A percentile compares a stretch with the other conserved stretches of the same genome.
phyloP scores from a whole-genome alignment of 1,140 invertebrate species.

The Hyles vespertilio region DNA sequence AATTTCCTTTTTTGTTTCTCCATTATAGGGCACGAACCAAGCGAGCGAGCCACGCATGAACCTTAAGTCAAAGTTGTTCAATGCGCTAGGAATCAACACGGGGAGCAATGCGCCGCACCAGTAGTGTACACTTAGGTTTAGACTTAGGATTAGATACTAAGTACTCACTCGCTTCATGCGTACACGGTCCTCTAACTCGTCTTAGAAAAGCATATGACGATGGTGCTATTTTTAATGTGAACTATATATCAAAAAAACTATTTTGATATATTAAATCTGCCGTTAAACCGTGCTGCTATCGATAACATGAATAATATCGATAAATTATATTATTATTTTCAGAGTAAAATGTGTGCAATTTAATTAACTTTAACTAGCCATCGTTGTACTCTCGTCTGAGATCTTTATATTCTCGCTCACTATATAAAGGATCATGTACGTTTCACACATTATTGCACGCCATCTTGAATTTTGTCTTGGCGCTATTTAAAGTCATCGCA shows the following conservation, averaged over 20 bases:
- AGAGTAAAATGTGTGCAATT: too few species aligned
- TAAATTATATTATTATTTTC: too few species aligned
- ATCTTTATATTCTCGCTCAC: slow-evolving; percentile 27
- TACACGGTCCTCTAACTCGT: slow-evolving; percentile 30
- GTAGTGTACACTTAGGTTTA: slow-evolving; percentile 47
- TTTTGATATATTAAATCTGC: too few species aligned
- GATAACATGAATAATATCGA: too few species aligned
- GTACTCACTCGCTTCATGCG: slow-evolving; percentile 53
- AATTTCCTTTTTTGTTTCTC: slow-evolving; percentile 41
- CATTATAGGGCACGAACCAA: slow-evolving; percentile 66
- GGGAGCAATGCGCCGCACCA: slow-evolving; percentile 63
- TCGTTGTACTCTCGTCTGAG: slow-evolving; percentile 2
- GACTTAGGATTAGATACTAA: slow-evolving; percentile 38
- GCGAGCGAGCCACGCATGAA: slow-evolving; percentile 72
- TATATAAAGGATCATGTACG: slow-evolving; percentile 40
- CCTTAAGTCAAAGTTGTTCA: slow-evolving; percentile 75
- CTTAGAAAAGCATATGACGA: neutral
- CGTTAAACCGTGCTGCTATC: too few species aligned
- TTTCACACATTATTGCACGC: slow-evolving; percentile 42
- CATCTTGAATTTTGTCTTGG: slow-evolving; percentile 49
- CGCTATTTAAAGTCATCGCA: slow-evolving; percentile 13
- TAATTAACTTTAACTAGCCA: too few species aligned
- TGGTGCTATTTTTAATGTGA: too few species aligned
- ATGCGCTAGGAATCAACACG: slow-evolving; percentile 74
- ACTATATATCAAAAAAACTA: too few species aligned